These are phyloP conservation scores for Spermophilus dauricus DNA, from an alignment of 2,113 vertebrate genomes.

Conservation along the genomic window DNA sequence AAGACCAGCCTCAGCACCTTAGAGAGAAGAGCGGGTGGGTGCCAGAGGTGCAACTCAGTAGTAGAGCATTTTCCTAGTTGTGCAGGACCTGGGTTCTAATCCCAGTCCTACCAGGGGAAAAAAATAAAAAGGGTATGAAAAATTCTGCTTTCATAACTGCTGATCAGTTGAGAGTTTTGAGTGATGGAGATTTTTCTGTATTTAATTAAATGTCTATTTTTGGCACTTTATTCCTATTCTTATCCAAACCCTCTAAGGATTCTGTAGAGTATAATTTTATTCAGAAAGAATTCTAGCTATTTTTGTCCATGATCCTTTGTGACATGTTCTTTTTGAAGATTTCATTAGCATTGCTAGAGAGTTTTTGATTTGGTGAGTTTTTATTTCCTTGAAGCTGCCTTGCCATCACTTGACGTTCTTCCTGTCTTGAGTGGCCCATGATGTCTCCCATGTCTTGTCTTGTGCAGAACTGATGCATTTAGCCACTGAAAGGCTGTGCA, in stretches of 20 bases:
- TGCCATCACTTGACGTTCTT: background rate
- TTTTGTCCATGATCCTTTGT: conserved; percentile 45
- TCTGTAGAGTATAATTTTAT: background rate
- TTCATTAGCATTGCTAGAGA: background rate
- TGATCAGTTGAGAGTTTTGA: conserved; percentile 50
- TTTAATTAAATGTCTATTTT: conserved; percentile 60
- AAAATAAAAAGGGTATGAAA: background rate
- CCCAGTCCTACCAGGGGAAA: too few relatives aligned
- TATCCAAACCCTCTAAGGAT: background rate
- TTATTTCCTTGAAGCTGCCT: background rate
- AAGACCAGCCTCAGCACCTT: background rate
- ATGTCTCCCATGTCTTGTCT: background rate
- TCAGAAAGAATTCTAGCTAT: background rate
- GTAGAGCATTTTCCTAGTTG: background rate
- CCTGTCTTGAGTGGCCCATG: background rate
- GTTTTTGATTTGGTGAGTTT: conserved; percentile 8
- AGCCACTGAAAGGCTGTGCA: background rate
- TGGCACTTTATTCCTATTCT: conserved; percentile 23
- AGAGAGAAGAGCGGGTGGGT: too few relatives aligned
- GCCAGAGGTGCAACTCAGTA: background rate
- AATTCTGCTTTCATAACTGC: background rate
- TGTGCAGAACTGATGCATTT: too few relatives aligned
- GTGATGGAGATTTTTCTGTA: conserved; percentile 46
- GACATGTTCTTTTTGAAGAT: conserved; percentile 30
- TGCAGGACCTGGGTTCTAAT: too few relatives aligned